These are phyloP conservation scores for Gymnogyps californianus DNA, from an alignment of 2,113 vertebrate species.

Conservation along the genomic window DNA sequence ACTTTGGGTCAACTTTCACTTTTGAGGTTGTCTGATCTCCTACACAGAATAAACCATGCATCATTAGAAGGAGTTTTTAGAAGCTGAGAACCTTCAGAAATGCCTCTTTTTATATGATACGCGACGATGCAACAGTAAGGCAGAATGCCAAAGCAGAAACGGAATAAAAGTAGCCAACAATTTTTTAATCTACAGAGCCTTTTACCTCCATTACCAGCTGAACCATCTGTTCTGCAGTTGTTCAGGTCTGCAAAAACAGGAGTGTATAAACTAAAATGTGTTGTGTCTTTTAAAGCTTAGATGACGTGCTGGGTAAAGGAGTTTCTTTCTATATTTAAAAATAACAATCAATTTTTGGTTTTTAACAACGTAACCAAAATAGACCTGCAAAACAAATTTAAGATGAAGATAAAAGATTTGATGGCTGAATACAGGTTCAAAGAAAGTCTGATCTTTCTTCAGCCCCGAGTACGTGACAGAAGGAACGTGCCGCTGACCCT, in stretches of 20 bases:
- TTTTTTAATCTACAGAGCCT: constrained; percentile 27
- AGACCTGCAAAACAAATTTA: background rate
- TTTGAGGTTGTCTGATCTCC: background rate
- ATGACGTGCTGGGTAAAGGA: background rate
- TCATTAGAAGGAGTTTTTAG: background rate
- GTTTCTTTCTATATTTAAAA: background rate
- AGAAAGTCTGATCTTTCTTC: background rate
- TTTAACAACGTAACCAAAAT: background rate
- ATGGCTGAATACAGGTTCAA: background rate
- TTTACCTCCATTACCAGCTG: constrained; percentile 25
- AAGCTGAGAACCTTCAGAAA: background rate
- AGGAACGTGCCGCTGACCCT: background rate
- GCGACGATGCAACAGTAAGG: background rate
- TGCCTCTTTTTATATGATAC: background rate
- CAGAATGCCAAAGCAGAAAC: background rate
- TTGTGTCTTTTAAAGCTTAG: background rate
- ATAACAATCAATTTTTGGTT: background rate
- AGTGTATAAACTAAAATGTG: background rate
- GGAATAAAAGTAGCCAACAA: background rate
- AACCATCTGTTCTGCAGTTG: constrained; percentile 46
- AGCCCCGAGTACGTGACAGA: fast-evolving
- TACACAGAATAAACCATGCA: background rate
- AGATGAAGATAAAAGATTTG: background rate
- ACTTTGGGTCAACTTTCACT: background rate
- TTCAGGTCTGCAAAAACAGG: background rate